Conservation (phyloP, 2,888 invertebrate genomes). For the Andrena camellia region DNA sequence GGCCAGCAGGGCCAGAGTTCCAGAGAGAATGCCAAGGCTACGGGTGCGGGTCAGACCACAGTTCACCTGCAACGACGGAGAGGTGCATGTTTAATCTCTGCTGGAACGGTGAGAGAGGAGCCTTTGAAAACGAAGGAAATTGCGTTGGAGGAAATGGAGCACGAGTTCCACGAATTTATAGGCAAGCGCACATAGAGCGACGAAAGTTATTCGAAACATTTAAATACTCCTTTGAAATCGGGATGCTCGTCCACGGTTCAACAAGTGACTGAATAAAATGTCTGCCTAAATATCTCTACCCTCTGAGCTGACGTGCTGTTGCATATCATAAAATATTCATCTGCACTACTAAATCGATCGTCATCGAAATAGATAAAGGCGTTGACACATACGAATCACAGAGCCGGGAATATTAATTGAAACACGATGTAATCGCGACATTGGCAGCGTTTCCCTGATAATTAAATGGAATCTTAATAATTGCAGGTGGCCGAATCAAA, state of each 20-base stretch:
- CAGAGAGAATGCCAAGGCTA: constrained; percentile 89
- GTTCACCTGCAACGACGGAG: constrained; percentile 68
- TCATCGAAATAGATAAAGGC: background rate
- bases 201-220: too few relatives aligned
- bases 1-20: constrained; percentile 90
- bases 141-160: too few relatives aligned
- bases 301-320: background rate
- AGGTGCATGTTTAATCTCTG: too few relatives aligned
- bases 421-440: background rate
- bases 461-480: constrained; percentile 48
- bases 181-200: too few relatives aligned
- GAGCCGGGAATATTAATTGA: constrained; percentile 30
- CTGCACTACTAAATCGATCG: background rate
- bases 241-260: too few relatives aligned
- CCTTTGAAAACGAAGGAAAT: too few relatives aligned
- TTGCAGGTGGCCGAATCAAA: constrained; percentile 23
- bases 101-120: background rate
- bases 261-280: too few relatives aligned
- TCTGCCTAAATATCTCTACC: too few relatives aligned
- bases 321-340: constrained; percentile 3
- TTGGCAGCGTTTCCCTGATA: constrained; percentile 2
- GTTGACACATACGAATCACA: background rate
- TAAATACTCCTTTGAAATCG: too few relatives aligned
- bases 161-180: too few relatives aligned
- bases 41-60: constrained; percentile 86